phyloP scores from a whole-genome alignment of 2,888 invertebrate species.

The Caenorhabditis plicata region DNA sequence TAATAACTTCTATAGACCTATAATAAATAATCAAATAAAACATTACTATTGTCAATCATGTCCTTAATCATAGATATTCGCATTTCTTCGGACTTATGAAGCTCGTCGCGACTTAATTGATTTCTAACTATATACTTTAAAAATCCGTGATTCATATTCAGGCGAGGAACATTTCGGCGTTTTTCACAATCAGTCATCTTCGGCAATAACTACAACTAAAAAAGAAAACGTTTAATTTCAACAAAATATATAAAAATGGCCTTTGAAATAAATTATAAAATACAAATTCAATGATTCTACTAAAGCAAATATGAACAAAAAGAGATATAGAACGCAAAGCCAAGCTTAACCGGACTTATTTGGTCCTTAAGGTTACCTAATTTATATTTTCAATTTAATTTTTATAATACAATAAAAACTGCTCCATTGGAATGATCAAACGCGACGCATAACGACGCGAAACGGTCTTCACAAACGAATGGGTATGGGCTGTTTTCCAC shows the following conservation, averaged over 20 bases:
- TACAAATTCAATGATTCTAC: no score
- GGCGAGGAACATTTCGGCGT: constrained; percentile 8
- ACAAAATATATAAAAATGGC: not conserved
- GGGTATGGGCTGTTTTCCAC: constrained; percentile 2
- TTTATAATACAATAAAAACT: no score
- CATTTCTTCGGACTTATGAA: constrained; percentile 42
- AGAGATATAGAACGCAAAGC: no score
- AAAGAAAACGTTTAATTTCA: not conserved
- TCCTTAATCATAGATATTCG: constrained; percentile 30
- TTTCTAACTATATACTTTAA: constrained; percentile 46
- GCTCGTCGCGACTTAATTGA: constrained; percentile 52
- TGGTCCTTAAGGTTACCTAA: no score
- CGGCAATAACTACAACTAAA: not conserved
- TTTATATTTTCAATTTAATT: no score
- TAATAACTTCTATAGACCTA: no score
- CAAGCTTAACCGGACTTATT: no score
- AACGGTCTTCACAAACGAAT: not conserved
- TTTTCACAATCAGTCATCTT: not conserved
- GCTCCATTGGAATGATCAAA: constrained; percentile 1
- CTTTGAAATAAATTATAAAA: not conserved
- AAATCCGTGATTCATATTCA: constrained; percentile 53
- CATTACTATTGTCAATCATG: constrained; percentile 4
- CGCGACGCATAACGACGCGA: not conserved
- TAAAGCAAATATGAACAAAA: no score
- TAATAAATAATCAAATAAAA: no score